Conservation (phyloP, 2,797 vertebrate genomes). For the Lophius americanus region DNA sequence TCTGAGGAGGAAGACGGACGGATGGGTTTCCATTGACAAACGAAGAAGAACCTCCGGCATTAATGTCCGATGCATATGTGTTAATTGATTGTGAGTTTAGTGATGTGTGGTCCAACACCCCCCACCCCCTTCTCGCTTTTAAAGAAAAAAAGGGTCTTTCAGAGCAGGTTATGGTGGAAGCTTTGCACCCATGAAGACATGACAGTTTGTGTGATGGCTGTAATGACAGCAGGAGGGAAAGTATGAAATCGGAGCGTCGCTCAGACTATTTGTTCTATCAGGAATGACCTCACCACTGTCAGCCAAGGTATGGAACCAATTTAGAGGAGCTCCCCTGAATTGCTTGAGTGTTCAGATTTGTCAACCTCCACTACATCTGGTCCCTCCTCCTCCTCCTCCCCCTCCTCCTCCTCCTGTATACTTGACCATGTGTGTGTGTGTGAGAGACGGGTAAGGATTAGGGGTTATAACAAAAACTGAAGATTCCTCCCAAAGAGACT, state of each 20-base stretch:
- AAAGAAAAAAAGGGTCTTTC: conserved; percentile 42
- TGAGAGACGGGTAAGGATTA: conserved; percentile 20
- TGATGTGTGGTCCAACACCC: conserved; percentile 56
- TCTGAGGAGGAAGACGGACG: conserved; percentile 78
- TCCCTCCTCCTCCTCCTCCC: conserved; percentile 66
- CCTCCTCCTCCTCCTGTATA: conserved; percentile 63
- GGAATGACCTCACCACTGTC: conserved; percentile 78
- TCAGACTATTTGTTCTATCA: conserved; percentile 42
- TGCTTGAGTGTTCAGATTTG: conserved; percentile 68
- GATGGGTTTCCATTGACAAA: conserved; percentile 75
- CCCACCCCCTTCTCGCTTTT: conserved; percentile 3
- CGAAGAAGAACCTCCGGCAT: conserved; percentile 67
- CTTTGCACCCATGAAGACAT: conserved; percentile 39
- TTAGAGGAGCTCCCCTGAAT: conserved; percentile 71
- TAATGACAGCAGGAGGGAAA: conserved; percentile 60
- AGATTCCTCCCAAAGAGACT: conserved; percentile 57
- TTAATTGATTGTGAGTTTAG: conserved; percentile 69
- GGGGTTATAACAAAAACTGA: conserved; percentile 65
- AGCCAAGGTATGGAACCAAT: conserved; percentile 80
- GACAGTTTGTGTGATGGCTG: conserved; percentile 42
- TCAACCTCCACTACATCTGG: conserved; percentile 70
- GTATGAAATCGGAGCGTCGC: conserved; percentile 56
- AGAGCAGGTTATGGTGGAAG: conserved; percentile 48
- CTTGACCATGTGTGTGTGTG: conserved; percentile 25
- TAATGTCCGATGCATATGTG: conserved; percentile 79